Base-by-base conservation (phyloP, 2,113 vertebrate genomes). In the Scatophagus argus region DNA sequence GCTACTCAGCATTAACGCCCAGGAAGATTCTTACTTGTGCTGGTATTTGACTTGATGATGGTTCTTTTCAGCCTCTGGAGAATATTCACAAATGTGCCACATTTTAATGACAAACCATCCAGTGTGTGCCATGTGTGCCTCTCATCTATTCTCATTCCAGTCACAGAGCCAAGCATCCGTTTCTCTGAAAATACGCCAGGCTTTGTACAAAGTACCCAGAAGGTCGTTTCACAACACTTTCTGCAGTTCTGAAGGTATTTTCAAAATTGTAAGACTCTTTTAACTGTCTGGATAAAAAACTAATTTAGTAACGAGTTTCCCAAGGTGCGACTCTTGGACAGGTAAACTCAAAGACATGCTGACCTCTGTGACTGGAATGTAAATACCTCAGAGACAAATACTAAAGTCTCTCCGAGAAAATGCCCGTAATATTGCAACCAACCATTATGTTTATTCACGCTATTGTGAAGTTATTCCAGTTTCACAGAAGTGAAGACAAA, bases 251-350 rank as follows among this genome's bases (percentile, higher is more conserved):
- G 23, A 63, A 47, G 19, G 38, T 32, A 51, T 56, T 71, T 64
- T 34, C 62, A 29, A 74, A 67, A 74, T 74, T 55, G 44, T 74
- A 23, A 8, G 5, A 51, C 54, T n/a, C n/a, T n/a, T n/a, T n/a
- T n/a, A n/a, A 60, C 68, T 61, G 44, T 72, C 69, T 64, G 51
- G 51, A 38, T 58, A 31, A 29, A 25, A 41, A 41, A 6, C n/a
- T n/a, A n/a, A n/a, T n/a, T n/a, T n/a, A n/a, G n/a, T n/a, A 5
- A 43, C 17, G 41, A 16, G 14, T 43, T 43, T 6, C 16, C 14
- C 41, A 43, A 16, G 17, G 14, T 43, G 41, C 16, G 14, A 43
- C 16, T 43, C 41, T 43, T 43, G 14, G 41, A 16, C 41, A 43
- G 41, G 41, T 43, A 43, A 17, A 43, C 13, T 14, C 5, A 14